Evolutionary conservation across 1,140 invertebrate species (phyloP).

Genomic region (Musca vetustissima): DNA sequence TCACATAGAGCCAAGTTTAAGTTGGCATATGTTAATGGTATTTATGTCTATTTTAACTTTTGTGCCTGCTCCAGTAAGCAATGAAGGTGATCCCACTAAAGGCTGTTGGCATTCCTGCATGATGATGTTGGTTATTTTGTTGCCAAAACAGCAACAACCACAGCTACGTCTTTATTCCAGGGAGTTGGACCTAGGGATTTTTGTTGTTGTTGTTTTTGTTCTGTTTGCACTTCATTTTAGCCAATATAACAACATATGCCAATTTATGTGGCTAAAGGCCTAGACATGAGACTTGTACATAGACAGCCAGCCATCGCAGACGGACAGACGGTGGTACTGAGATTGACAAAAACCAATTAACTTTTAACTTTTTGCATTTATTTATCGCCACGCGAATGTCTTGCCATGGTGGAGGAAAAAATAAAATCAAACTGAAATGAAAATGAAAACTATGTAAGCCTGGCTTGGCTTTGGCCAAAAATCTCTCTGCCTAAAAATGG

Average conservation of each 20-base stretch:
- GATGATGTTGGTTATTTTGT: no score
- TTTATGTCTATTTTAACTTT: constrained; percentile 21
- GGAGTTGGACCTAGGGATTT: background rate
- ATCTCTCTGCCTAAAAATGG: no score
- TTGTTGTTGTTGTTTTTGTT: background rate
- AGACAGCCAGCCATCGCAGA: background rate
- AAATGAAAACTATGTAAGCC: no score
- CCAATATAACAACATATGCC: background rate
- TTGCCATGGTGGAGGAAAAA: background rate
- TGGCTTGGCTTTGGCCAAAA: no score
- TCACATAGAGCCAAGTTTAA: background rate
- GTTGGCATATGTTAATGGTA: constrained; percentile 20
- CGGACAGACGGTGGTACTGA: constrained; percentile 25
- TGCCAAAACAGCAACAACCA: no score
- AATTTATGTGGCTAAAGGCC: background rate
- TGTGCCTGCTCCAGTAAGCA: background rate
- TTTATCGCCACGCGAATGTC: constrained; percentile 27
- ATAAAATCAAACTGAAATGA: no score
- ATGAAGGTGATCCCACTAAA: no score
- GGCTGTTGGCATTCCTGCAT: no score
- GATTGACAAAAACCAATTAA: constrained; percentile 56
- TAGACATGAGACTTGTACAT: no score
- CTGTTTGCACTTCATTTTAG: background rate
- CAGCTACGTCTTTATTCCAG: no score
- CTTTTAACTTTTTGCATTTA: constrained; percentile 53